Evolutionary conservation across 2,888 invertebrate species (phyloP).

Genomic region (Andrena chrysosceles): DNA sequence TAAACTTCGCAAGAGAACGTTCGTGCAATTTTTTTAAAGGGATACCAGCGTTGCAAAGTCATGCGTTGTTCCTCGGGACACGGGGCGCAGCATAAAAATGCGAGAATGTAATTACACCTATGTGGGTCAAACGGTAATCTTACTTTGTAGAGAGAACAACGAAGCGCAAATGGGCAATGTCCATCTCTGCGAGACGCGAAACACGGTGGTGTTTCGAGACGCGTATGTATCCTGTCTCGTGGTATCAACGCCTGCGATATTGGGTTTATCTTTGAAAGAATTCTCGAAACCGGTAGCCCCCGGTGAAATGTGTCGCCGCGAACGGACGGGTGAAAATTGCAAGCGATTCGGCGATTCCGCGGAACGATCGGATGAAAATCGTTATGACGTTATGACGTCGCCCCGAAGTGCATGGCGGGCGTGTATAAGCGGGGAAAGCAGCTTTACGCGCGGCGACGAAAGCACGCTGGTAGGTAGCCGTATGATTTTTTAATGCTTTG

Average conservation of each 20-base stretch:
- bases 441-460: conserved; percentile 21
- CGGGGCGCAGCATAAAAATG: conserved; percentile 32
- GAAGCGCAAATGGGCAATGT: conserved; percentile 2
- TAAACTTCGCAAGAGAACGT: no score
- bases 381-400: not conserved
- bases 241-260: conserved; percentile 22
- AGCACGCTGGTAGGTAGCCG: conserved; percentile 17
- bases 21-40: not conserved
- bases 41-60: not conserved
- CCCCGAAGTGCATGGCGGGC: not conserved
- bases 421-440: not conserved
- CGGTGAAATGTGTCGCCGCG: not conserved
- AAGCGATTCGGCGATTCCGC: conserved; percentile 18
- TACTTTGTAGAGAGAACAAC: conserved; percentile 29
- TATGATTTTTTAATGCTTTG: conserved; percentile 47
- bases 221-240: not conserved
- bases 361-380: conserved; percentile 12
- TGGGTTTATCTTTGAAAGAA: not conserved
- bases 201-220: not conserved
- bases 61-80: not conserved
- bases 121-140: conserved; percentile 54
- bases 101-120: conserved; percentile 46
- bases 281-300: not conserved
- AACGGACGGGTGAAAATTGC: conserved; percentile 25
- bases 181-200: not conserved